phyloP scores from a whole-genome alignment of 2,888 invertebrate genomes.

The Argyra leucocephala region DNA sequence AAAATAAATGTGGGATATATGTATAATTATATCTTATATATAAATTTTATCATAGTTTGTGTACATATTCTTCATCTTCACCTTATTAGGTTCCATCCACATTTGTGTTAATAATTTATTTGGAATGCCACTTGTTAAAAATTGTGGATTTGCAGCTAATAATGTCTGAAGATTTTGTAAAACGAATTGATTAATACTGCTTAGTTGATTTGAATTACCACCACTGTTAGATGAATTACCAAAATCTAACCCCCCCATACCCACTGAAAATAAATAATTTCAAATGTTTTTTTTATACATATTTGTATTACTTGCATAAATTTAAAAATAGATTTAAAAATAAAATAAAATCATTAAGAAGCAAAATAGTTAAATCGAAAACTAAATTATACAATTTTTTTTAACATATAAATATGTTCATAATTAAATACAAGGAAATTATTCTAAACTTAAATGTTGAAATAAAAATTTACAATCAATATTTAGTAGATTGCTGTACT shows the following conservation, averaged over 20 bases:
- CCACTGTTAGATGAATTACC: slow-evolving; percentile 20
- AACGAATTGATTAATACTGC: slow-evolving; percentile 35
- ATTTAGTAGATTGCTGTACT: background rate
- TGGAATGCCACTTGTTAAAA: slow-evolving; percentile 42
- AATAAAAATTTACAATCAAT: too few species aligned
- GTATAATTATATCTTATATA: background rate
- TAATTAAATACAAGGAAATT: too few species aligned
- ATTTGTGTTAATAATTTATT: slow-evolving; percentile 52
- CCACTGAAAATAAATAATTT: slow-evolving; percentile 19
- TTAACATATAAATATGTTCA: too few species aligned
- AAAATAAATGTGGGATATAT: background rate
- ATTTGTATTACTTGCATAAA: too few species aligned
- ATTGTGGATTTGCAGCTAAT: slow-evolving; percentile 40
- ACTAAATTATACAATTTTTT: too few species aligned
- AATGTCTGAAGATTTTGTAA: slow-evolving; percentile 41
- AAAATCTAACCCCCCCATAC: slow-evolving; percentile 24
- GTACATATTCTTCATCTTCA: slow-evolving; percentile 21
- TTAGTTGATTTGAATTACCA: slow-evolving; percentile 27
- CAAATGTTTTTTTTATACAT: too few species aligned
- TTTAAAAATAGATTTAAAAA: too few species aligned
- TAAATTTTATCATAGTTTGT: background rate
- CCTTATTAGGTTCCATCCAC: slow-evolving; percentile 51
- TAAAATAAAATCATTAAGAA: too few species aligned
- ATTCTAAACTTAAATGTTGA: too few species aligned
- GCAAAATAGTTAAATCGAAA: too few species aligned